These are phyloP conservation scores for Lordiphosa collinella DNA, from an alignment of 1,140 invertebrate species.

Conservation along the genomic window DNA sequence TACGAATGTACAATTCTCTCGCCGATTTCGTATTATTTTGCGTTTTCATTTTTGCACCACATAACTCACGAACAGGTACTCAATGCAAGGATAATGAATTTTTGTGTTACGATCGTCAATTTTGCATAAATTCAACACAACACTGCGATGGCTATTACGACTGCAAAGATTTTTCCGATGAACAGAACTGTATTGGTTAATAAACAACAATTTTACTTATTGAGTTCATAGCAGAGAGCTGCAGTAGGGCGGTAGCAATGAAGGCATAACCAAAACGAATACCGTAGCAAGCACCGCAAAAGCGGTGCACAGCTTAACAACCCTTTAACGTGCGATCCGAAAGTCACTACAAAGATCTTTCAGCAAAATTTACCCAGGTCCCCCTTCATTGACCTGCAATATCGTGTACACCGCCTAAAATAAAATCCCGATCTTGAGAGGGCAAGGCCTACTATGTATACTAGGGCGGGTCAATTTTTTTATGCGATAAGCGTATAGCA, in stretches of 20 bases:
- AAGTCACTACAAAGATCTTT: too few species aligned
- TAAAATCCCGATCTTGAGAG: too few species aligned
- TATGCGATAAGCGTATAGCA: too few species aligned
- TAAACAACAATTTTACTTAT: constrained; percentile 20
- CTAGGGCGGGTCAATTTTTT: too few species aligned
- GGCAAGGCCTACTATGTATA: too few species aligned
- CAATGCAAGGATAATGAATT: constrained; percentile 83
- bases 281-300: too few species aligned
- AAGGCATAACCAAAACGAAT: too few species aligned
- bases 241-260: not conserved
- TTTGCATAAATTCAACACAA: constrained; percentile 84
- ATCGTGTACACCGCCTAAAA: too few species aligned
- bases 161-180: constrained; percentile 94
- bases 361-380: too few species aligned
- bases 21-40: constrained; percentile 15
- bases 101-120: constrained; percentile 83
- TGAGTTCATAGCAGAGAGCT: not conserved
- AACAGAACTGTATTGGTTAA: constrained; percentile 89
- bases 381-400: too few species aligned
- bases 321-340: too few species aligned
- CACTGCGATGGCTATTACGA: constrained; percentile 93
- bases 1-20: constrained; percentile 5
- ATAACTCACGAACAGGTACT: constrained; percentile 43
- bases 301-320: too few species aligned
- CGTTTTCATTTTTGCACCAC: constrained; percentile 4